Conservation (phyloP, 1,140 invertebrate species). For the Mya arenaria region DNA sequence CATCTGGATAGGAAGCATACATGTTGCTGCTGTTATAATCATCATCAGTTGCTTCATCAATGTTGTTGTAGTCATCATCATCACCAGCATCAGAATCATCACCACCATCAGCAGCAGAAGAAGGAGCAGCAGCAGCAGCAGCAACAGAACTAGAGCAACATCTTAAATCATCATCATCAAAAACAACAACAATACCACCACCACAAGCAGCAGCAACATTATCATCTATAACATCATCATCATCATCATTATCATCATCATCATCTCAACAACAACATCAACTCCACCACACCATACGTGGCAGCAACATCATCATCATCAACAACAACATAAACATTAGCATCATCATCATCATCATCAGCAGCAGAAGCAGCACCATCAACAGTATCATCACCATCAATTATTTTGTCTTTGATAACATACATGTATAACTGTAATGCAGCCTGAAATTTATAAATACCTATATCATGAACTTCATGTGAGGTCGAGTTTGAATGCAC, state of each 20-base stretch:
- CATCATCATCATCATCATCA: conserved; percentile 6
- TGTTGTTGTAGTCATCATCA: background rate
- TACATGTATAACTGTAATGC: no score
- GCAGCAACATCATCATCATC: background rate
- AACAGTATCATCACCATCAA: background rate
- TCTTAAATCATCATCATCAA: no score
- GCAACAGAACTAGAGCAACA: no score
- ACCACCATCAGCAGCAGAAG: background rate
- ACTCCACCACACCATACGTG: background rate
- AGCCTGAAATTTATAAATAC: no score
- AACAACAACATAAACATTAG: background rate
- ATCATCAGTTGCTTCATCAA: background rate
- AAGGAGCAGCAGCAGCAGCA: background rate
- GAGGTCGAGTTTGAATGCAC: no score
- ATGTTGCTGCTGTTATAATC: no score
- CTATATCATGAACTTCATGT: no score
- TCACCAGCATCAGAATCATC: background rate
- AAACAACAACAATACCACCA: no score
- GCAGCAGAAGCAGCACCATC: background rate
- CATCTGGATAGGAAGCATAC: no score
- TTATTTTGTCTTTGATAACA: no score
- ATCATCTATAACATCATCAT: background rate
- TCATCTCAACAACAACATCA: background rate
- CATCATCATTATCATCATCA: background rate
- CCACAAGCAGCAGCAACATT: background rate